These are phyloP conservation scores for Cyphomyrus plagiostoma DNA, from an alignment of 2,113 vertebrate species.

Conservation along the genomic window DNA sequence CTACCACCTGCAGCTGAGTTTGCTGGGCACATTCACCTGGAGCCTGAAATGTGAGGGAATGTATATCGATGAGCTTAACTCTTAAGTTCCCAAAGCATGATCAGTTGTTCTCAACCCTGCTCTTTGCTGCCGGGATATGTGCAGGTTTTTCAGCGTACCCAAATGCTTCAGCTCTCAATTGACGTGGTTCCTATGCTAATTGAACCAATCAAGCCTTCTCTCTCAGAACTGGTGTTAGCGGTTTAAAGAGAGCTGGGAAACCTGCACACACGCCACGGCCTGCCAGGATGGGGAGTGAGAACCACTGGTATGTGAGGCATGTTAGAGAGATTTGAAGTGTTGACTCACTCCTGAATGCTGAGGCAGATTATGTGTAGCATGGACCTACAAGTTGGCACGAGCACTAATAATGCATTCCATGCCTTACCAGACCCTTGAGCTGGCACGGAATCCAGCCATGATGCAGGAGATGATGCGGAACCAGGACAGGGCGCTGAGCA, in stretches of 20 bases:
- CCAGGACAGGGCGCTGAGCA: conserved; percentile 93
- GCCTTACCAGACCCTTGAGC: conserved; percentile 81
- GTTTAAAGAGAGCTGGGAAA: conserved; percentile 3
- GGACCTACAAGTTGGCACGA: no score
- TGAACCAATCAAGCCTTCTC: not conserved
- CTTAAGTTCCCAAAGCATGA: not conserved
- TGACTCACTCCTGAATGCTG: not conserved
- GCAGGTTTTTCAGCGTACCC: not conserved
- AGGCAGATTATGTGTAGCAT: not conserved
- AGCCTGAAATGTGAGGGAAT: not conserved
- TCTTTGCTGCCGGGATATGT: not conserved
- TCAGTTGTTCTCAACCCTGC: conserved; percentile 14
- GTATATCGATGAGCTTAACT: not conserved
- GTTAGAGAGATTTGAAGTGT: not conserved
- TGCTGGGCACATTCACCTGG: not conserved
- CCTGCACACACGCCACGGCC: conserved; percentile 1
- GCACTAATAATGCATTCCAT: not conserved
- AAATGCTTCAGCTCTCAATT: not conserved
- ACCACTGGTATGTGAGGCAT: conserved; percentile 4
- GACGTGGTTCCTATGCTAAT: not conserved
- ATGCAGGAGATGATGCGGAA: conserved; percentile 99
- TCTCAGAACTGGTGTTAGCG: not conserved
- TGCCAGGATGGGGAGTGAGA: not conserved
- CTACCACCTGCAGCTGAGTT: conserved; percentile 48
- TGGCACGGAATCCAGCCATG: conserved; percentile 96